Evolutionary conservation across 2,888 invertebrate genomes (phyloP), one percentile per base, ranked within the genome.

Genomic region (Saturnia japonica): DNA sequence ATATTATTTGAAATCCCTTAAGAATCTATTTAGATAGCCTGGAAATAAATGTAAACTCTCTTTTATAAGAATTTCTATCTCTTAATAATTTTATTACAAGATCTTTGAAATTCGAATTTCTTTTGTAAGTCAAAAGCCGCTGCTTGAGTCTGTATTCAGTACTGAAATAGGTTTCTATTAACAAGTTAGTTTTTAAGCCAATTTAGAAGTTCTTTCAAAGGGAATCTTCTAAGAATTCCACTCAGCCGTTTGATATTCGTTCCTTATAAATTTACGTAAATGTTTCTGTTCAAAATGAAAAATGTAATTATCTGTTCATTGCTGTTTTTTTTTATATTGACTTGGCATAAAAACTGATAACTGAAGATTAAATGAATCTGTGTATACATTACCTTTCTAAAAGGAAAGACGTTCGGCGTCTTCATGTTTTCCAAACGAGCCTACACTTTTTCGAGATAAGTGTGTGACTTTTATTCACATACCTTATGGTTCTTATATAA

Each of bases 141-240:
- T 25, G 25, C 28, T 7, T 1, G 22, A 40, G 40, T 40, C 64
- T 40, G 40, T 34, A 64, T 64, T 64, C 40, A 64, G 40, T 40
- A 40, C 64, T 40, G 11, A 64, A 64, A 64, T 19, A 40, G 64
- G 40, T 34, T 64, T 64, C 19, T 64, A 64, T 64, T 40, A 64
- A n/a, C 40, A 64, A 64, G 40, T 64, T 64, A 64, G 40, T 64
- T 64, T 34, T 64, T 40, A 40, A 64, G 64, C 7, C 40, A 64
- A 64, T 64, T 64, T 40, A 64, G 14, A 64, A 40, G 64, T n/a
- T 64, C 40, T 40, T 62, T 64, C 40, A 64, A 64, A 64, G 64
- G 40, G 64, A 64, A 40, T 64, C 64, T 64, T 64, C 40, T 40
- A 16, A 9, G n/a, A 40, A 64, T 40, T 64, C 40, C 64, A 64